A percentile compares a stretch with the other conserved stretches of the same genome.
Evolutionary conservation across 2,888 invertebrate genomes (phyloP).

Genomic region (Noctua janthe): DNA sequence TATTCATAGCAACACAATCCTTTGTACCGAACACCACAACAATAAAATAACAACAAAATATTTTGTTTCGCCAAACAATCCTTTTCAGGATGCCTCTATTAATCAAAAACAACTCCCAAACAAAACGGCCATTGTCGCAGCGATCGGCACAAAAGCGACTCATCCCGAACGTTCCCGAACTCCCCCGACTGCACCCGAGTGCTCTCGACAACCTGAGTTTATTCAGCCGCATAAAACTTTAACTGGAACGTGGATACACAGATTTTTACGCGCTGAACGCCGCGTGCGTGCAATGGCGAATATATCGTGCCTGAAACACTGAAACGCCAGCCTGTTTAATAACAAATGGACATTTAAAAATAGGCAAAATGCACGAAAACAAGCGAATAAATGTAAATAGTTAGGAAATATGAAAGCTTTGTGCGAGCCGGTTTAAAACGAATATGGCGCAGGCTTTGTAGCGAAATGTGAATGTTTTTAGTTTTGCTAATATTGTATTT

Average conservation of each 20-base stretch:
- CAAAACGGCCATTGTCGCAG: conserved; percentile 62
- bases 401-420: conserved; percentile 60
- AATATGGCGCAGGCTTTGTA: conserved; percentile 50
- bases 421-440: conserved; percentile 35
- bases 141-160: conserved; percentile 56
- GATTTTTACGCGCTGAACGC: conserved; percentile 59
- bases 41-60: conserved; percentile 59
- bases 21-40: conserved; percentile 38
- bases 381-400: conserved; percentile 65
- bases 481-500: conserved; percentile 53
- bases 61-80: conserved; percentile 61
- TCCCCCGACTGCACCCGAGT: conserved; percentile 36
- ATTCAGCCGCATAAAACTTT: conserved; percentile 65
- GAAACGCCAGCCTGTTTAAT: conserved; percentile 55
- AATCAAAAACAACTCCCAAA: conserved; percentile 60
- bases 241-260: conserved; percentile 53
- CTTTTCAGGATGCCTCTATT: conserved; percentile 61
- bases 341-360: conserved; percentile 69
- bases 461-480: conserved; percentile 54
- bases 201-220: conserved; percentile 47
- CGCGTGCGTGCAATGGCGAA: conserved; percentile 64
- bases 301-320: conserved; percentile 52
- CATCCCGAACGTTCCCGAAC: conserved; percentile 53
- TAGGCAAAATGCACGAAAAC: conserved; percentile 57
- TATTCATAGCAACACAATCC: conserved; percentile 18